A percentile compares a stretch with the other conserved stretches of the same genome.
phyloP scores from a whole-genome alignment of 2,888 invertebrate genomes.

The Folsomia candida region DNA sequence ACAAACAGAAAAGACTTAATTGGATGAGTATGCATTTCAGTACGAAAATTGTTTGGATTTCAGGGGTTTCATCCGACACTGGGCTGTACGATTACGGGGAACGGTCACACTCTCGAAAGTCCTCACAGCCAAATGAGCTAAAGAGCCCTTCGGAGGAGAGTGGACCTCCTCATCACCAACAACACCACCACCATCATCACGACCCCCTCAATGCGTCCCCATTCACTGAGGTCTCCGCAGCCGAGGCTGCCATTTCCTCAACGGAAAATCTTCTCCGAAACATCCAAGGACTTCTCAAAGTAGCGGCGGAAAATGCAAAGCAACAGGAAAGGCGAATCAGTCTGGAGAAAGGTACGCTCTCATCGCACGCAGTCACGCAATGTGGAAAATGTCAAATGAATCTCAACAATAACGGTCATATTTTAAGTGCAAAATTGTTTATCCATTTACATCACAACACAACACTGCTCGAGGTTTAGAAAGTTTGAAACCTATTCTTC shows the following conservation, averaged over 20 bases:
- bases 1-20: neutral
- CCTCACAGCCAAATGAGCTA: conserved; percentile 44
- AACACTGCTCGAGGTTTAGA: too few species aligned
- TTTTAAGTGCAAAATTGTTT: too few species aligned
- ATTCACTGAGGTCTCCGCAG: conserved; percentile 50
- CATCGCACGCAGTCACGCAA: neutral
- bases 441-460: too few species aligned
- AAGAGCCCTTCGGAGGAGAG: conserved; percentile 48
- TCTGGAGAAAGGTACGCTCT: conserved; percentile 84
- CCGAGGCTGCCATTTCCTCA: conserved; percentile 65
- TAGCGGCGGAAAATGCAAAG: conserved; percentile 94
- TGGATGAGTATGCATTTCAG: neutral
- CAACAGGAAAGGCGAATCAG: conserved; percentile 94
- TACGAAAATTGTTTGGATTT: neutral
- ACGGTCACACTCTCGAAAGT: conserved; percentile 34
- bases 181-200: conserved; percentile 23
- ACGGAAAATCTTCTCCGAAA: conserved; percentile 91
- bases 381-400: too few species aligned
- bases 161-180: conserved; percentile 23
- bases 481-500: neutral
- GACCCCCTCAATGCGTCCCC: conserved; percentile 35
- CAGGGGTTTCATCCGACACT: conserved; percentile 11
- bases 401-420: too few species aligned
- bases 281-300: conserved; percentile 92
- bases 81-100: conserved; percentile 22